phyloP scores from a whole-genome alignment of 2,113 vertebrate genomes.

The Apteryx owenii region DNA sequence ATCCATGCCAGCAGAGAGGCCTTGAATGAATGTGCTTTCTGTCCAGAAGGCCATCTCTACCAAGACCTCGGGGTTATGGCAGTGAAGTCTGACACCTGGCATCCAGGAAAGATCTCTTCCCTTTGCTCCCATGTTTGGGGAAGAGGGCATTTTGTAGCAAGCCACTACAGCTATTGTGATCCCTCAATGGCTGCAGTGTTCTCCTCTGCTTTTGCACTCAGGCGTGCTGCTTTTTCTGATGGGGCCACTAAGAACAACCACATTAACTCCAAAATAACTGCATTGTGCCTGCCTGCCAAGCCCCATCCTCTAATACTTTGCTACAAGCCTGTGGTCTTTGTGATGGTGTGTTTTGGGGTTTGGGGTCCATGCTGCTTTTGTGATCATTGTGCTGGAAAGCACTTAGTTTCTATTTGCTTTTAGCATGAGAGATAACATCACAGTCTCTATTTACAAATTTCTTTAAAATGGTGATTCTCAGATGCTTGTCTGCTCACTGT shows the following conservation, averaged over 20 bases:
- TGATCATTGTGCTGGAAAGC: neutral
- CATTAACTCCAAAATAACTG: neutral
- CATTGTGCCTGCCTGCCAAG: neutral
- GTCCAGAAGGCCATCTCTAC: neutral
- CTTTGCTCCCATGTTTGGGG: neutral
- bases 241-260: neutral
- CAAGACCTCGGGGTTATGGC: neutral
- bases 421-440: neutral
- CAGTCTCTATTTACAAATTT: neutral
- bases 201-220: neutral
- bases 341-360: neutral
- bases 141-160: neutral
- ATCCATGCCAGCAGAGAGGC: neutral
- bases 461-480: neutral
- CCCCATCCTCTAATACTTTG: neutral
- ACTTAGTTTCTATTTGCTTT: neutral
- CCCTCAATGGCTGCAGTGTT: neutral
- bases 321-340: neutral
- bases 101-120: neutral
- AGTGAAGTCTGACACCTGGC: neutral
- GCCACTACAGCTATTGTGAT: neutral
- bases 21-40: neutral
- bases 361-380: neutral
- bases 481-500: neutral
- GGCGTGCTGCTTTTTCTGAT: neutral